Conservation (phyloP, 1,140 invertebrate species). For the Cydia pomonella region DNA sequence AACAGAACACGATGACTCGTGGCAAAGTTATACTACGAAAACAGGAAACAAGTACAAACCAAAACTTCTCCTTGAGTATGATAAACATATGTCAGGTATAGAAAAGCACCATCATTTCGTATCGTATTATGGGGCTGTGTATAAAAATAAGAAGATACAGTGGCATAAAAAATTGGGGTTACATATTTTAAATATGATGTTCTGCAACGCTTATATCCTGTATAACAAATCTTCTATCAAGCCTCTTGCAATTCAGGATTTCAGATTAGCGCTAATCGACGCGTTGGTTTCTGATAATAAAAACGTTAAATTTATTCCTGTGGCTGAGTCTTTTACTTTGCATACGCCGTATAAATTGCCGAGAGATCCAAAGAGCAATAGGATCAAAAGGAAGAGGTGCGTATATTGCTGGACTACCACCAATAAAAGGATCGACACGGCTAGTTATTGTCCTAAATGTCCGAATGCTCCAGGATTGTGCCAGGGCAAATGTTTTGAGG, state of each 20-base stretch:
- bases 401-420: constrained; percentile 7
- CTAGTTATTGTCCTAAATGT: constrained; percentile 20
- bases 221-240: neutral
- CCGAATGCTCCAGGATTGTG: constrained; percentile 5
- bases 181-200: constrained; percentile 22
- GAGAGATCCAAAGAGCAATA: constrained; percentile 18
- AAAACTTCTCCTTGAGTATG: neutral
- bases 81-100: constrained; percentile 7
- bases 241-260: constrained; percentile 17
- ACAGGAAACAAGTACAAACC: neutral
- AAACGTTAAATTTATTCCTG: neutral
- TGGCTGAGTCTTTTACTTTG: neutral
- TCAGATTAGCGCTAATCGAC: constrained; percentile 6
- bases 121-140: constrained; percentile 5
- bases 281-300: constrained; percentile 5
- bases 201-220: constrained; percentile 18
- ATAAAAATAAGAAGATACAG: neutral
- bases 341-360: constrained; percentile 19
- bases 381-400: constrained; percentile 5
- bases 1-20: constrained; percentile 1
- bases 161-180: constrained; percentile 5
- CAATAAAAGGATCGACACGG: constrained; percentile 2
- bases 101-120: constrained; percentile 13
- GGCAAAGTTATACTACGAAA: neutral
- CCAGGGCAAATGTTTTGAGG: constrained; percentile 13